A percentile compares a stretch with the other conserved stretches of the same genome.
These are phyloP conservation scores for Dorcus parallelipipedus DNA, from an alignment of 2,888 invertebrate genomes.

Conservation along the genomic window DNA sequence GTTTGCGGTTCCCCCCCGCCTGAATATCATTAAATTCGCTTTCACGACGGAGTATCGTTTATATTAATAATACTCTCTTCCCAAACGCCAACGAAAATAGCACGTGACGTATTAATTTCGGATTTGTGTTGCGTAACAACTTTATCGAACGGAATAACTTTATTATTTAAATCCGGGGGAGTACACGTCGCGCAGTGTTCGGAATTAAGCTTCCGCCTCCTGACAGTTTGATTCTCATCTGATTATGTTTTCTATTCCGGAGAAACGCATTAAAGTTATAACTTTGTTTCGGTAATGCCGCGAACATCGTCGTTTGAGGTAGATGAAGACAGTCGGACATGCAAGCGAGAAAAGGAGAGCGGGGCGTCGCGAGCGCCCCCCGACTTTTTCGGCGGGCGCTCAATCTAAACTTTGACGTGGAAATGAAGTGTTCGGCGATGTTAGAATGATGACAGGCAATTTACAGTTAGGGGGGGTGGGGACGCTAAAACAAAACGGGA, in stretches of 20 bases:
- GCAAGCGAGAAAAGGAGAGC: constrained; percentile 1
- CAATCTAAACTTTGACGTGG: constrained; percentile 41
- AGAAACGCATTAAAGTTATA: constrained; percentile 33
- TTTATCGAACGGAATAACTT: constrained; percentile 4
- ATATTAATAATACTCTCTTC: too few species aligned
- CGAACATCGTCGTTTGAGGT: background rate
- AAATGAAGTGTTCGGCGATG: constrained; percentile 41
- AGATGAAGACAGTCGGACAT: constrained; percentile 6
- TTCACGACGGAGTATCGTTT: too few species aligned
- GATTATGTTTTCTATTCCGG: constrained; percentile 27
- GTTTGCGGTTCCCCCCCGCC: too few species aligned
- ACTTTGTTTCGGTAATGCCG: constrained; percentile 33
- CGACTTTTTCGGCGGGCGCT: constrained; percentile 30
- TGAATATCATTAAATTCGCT: too few species aligned
- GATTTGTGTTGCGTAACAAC: constrained; percentile 5
- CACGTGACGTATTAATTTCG: constrained; percentile 7
- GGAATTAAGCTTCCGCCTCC: constrained; percentile 13
- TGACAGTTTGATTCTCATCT: constrained; percentile 22
- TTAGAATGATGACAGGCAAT: constrained; percentile 40
- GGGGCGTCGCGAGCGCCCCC: constrained; percentile 11
- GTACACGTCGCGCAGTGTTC: constrained; percentile 1
- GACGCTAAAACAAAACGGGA: constrained; percentile 17
- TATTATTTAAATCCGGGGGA: constrained; percentile 6
- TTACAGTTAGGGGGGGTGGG: constrained; percentile 32
- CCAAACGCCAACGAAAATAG: too few species aligned